Conservation (phyloP, 2,797 vertebrate genomes). For the Anabas testudineus region DNA sequence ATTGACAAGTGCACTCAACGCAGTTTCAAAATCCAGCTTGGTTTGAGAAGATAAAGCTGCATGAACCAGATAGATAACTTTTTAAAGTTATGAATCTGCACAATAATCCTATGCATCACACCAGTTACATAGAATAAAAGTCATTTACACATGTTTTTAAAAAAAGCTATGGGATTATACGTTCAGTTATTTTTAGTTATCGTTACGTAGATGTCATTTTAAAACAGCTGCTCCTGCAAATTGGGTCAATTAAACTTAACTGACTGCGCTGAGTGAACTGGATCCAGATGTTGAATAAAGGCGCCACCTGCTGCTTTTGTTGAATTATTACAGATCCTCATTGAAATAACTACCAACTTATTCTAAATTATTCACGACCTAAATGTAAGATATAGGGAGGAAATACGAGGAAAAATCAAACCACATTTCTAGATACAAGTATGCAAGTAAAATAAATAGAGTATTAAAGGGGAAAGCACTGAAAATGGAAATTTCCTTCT, state of each 20-base stretch:
- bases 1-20: slow-evolving; percentile 23
- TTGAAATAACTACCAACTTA: too few species aligned
- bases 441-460: too few species aligned
- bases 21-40: background rate
- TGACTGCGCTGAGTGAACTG: background rate
- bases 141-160: background rate
- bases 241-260: background rate
- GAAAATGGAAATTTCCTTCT: too few species aligned
- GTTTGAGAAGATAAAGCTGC: background rate
- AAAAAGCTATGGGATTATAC: background rate
- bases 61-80: background rate
- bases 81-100: background rate
- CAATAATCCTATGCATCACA: background rate
- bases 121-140: background rate
- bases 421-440: too few species aligned
- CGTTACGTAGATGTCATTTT: background rate
- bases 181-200: background rate
- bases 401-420: too few species aligned
- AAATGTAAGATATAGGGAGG: too few species aligned
- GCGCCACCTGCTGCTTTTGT: slow-evolving; percentile 23
- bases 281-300: background rate
- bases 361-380: too few species aligned
- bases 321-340: too few species aligned
- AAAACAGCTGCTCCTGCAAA: slow-evolving; percentile 10
- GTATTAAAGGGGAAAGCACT: too few species aligned